Base-by-base conservation (phyloP, 1,140 invertebrate genomes). In the Aethina tumida region DNA sequence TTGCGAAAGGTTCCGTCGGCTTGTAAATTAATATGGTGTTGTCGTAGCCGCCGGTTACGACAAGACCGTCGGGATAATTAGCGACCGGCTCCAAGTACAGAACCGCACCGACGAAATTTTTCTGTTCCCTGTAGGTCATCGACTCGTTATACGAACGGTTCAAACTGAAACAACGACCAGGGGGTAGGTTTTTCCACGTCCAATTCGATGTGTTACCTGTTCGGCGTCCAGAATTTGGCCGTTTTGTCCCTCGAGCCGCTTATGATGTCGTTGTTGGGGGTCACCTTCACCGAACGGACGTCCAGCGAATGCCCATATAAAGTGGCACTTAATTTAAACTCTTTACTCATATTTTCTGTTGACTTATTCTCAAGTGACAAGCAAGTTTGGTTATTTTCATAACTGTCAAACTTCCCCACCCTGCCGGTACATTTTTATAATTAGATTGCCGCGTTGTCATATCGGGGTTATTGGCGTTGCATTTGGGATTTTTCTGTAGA, bases 21-120 rank as follows among this genome's bases (percentile, higher is more conserved):
- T 73, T 68, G 59, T 86, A 95, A 8, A 84, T 73, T 44, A 83
- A 72, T 50, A 97, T 89, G 1, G 71, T 74, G 31, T 75, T 77
- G 60, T 97, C 91, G 65, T 93, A 87, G 48, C 89, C 87, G 6
- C 89, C 91, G 17, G 89, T 93, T 2, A 91, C 63, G 49, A 94
- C 81, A 2, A 88, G 58, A 12, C 89, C 89, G 18, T 79, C 69
- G 4, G 83, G 80, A 61, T 74, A 76, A 12, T 69, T 64, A 41
- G 73, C 60, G 41, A 72, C 75, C 3, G 83, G 76, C 26, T 79
- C 72, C 45, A 92, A 56, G 46, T 79, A 77, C 55, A 77, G 81
- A 1, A 93, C 78, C 47, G 77, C 77, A 2, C 77, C 81, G 0
- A 96, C 83, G 64, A 89, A 95, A 54, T 90, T 90, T 32, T 70